These are phyloP conservation scores for Sminthurides aquaticus DNA, from an alignment of 2,888 invertebrate species.

Conservation along the genomic window DNA sequence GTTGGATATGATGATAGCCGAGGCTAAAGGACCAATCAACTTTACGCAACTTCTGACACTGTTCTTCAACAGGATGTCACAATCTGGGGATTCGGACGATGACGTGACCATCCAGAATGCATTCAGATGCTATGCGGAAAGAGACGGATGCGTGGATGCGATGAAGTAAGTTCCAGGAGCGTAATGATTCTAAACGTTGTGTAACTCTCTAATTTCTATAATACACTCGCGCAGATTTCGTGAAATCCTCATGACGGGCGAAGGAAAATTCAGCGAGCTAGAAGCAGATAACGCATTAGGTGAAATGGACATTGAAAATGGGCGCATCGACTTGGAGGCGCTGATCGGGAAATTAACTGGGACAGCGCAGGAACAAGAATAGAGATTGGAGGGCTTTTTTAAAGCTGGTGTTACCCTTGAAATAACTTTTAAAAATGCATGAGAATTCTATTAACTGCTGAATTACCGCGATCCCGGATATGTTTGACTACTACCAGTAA, in stretches of 20 bases:
- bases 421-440: too few species aligned
- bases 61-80: constrained; percentile 45
- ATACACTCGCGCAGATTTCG: constrained; percentile 12
- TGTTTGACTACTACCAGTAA: too few species aligned
- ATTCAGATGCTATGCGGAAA: constrained; percentile 45
- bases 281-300: constrained; percentile 15
- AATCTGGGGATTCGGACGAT: constrained; percentile 45
- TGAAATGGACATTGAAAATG: constrained; percentile 16
- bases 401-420: too few species aligned
- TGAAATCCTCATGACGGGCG: constrained; percentile 10
- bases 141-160: constrained; percentile 41
- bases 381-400: too few species aligned
- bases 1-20: constrained; percentile 46
- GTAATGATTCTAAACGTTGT: neutral
- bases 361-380: neutral
- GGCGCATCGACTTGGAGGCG: constrained; percentile 1
- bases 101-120: constrained; percentile 46
- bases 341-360: constrained; percentile 10
- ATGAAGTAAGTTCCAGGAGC: constrained; percentile 36
- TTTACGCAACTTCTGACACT: constrained; percentile 47
- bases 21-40: constrained; percentile 46
- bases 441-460: too few species aligned
- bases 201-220: neutral
- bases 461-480: too few species aligned
- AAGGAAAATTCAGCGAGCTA: constrained; percentile 7